These are phyloP conservation scores for Octopus sinensis DNA, from an alignment of 1,140 invertebrate genomes.

Conservation along the genomic window DNA sequence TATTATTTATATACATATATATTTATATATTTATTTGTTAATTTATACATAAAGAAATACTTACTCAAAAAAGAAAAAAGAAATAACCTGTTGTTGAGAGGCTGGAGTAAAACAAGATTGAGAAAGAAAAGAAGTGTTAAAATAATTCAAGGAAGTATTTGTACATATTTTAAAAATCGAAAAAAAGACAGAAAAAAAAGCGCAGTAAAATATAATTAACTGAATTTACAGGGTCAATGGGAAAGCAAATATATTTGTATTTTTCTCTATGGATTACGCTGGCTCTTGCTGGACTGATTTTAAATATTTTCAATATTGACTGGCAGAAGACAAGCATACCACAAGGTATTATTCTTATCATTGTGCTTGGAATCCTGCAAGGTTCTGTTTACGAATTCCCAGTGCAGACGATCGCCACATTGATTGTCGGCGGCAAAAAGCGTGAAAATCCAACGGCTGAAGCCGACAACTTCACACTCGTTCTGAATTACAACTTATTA, in stretches of 20 bases:
- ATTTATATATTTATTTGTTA: too few species aligned
- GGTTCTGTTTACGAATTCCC: constrained; percentile 46
- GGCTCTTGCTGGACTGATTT: constrained; percentile 28
- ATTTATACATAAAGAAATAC: too few species aligned
- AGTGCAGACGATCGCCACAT: constrained; percentile 41
- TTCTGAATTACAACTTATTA: constrained; percentile 51
- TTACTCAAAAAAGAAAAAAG: too few species aligned
- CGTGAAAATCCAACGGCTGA: constrained; percentile 25
- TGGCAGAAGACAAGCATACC: constrained; percentile 39
- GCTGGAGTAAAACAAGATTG: too few species aligned
- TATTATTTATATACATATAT: too few species aligned
- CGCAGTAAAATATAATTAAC: too few species aligned
- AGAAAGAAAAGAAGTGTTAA: too few species aligned
- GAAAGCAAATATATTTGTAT: constrained; percentile 22
- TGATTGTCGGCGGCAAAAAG: constrained; percentile 39
- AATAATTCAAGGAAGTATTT: too few species aligned
- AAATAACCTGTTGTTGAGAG: too few species aligned
- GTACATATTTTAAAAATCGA: too few species aligned
- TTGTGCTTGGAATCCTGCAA: constrained; percentile 42
- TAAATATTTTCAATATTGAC: constrained; percentile 46
- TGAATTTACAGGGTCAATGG: too few species aligned
- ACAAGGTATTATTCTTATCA: constrained; percentile 36
- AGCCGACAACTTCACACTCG: constrained; percentile 34
- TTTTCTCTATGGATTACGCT: constrained; percentile 41
- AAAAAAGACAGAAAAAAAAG: too few species aligned